Evolutionary conservation across 2,113 vertebrate species (phyloP).

Genomic region (Saccopteryx bilineata): DNA sequence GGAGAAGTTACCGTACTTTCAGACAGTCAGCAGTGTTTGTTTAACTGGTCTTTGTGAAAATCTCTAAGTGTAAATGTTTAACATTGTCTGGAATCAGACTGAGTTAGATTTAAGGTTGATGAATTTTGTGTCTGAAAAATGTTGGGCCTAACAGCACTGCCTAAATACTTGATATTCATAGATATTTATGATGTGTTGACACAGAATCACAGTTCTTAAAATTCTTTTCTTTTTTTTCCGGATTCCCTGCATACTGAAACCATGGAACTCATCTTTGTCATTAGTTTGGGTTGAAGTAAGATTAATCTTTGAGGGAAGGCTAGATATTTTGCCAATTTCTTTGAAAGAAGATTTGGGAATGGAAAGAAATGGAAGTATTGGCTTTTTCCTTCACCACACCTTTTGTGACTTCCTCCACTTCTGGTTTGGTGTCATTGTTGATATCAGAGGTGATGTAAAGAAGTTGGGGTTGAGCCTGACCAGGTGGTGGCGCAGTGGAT

Average conservation of each 20-base stretch:
- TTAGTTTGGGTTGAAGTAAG: conserved; percentile 61
- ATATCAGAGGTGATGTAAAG: neutral
- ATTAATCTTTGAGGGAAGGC: neutral
- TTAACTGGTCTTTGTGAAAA: conserved; percentile 65
- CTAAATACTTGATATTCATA: conserved; percentile 12
- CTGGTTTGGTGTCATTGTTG: conserved; percentile 34
- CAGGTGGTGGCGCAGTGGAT: too few species aligned
- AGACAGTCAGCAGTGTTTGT: conserved; percentile 41
- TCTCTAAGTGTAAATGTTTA: conserved; percentile 58
- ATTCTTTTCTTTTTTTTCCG: conserved; percentile 51
- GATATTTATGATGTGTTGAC: conserved; percentile 27
- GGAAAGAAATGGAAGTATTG: conserved; percentile 41
- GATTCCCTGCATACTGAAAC: conserved; percentile 28
- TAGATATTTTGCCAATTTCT: neutral
- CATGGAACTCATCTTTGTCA: conserved; percentile 31
- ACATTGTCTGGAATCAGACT: conserved; percentile 53
- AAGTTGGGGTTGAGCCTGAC: neutral
- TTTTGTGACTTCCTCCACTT: conserved; percentile 51
- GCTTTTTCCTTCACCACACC: neutral
- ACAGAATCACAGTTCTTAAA: conserved; percentile 47
- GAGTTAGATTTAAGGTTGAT: conserved; percentile 49
- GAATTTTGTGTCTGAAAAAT: conserved; percentile 28
- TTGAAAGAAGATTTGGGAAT: conserved; percentile 14
- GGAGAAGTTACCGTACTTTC: neutral
- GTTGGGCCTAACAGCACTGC: neutral